These are phyloP conservation scores for Sterrhoptilus dennistouni DNA, from an alignment of 2,113 vertebrate genomes.

Conservation along the genomic window DNA sequence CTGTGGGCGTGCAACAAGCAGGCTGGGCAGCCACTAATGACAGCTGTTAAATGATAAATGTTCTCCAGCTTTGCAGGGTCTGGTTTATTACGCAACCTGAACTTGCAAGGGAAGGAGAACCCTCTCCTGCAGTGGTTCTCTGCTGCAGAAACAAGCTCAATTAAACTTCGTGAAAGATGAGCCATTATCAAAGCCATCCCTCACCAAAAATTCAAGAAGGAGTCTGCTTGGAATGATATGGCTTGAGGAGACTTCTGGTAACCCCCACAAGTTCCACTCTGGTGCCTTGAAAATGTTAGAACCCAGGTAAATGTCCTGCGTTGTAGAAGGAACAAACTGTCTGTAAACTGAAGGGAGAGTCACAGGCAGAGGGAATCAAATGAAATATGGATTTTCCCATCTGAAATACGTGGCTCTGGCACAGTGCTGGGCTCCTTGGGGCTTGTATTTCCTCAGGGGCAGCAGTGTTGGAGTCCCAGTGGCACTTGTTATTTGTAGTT, in stretches of 20 bases:
- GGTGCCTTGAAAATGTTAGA: neutral
- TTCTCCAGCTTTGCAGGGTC: neutral
- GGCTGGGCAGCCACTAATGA: neutral
- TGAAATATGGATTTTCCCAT: neutral
- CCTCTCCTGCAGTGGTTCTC: neutral
- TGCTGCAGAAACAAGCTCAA: neutral
- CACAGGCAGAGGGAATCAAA: neutral
- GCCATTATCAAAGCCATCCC: neutral
- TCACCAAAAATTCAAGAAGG: neutral
- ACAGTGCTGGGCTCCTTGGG: neutral
- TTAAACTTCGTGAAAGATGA: neutral
- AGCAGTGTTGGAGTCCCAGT: neutral
- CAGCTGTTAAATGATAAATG: neutral
- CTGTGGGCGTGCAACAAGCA: neutral
- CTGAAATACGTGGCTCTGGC: neutral
- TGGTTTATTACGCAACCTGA: neutral
- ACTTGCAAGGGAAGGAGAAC: neutral
- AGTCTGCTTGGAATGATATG: neutral
- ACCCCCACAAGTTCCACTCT: neutral
- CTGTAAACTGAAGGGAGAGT: neutral
- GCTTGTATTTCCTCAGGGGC: neutral
- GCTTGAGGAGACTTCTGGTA: neutral
- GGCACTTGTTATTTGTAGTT: constrained; percentile 9
- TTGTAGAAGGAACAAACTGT: neutral
- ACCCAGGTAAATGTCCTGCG: accelerated